phyloP scores from a whole-genome alignment of 2,113 vertebrate species.

The Anseranas semipalmata region DNA sequence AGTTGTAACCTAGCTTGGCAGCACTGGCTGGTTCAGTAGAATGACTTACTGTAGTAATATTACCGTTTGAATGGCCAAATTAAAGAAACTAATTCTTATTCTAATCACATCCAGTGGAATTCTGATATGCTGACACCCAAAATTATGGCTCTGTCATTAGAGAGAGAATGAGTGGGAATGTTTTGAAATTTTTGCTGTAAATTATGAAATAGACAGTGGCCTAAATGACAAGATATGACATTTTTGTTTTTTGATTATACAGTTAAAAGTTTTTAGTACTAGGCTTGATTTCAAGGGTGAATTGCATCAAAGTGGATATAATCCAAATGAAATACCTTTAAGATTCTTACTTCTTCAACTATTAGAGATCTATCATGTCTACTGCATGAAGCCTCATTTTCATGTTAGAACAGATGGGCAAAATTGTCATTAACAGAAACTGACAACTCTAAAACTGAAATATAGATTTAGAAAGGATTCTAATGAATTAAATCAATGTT shows the following conservation, averaged over 20 bases:
- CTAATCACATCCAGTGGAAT: slow-evolving; percentile 71
- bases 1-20: slow-evolving; percentile 42
- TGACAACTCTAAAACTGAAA: slow-evolving; percentile 90
- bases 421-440: slow-evolving; percentile 89
- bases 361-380: slow-evolving; percentile 79
- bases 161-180: slow-evolving; percentile 69
- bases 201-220: slow-evolving; percentile 41
- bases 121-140: slow-evolving; percentile 80
- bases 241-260: slow-evolving; percentile 61
- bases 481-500: slow-evolving; percentile 90
- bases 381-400: slow-evolving; percentile 79
- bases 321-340: slow-evolving; percentile 81
- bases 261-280: slow-evolving; percentile 43
- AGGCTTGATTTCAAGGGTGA: slow-evolving; percentile 54
- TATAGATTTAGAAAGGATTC: slow-evolving; percentile 86
- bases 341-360: slow-evolving; percentile 76
- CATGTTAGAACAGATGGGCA: slow-evolving; percentile 84
- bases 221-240: slow-evolving; percentile 51
- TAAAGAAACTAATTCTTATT: slow-evolving; percentile 74
- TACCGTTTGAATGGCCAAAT: slow-evolving; percentile 64
- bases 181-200: slow-evolving; percentile 71
- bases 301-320: slow-evolving; percentile 51
- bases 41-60: slow-evolving; percentile 59
- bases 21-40: slow-evolving; percentile 31
- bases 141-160: slow-evolving; percentile 82